Evolutionary conservation across 2,113 vertebrate genomes (phyloP), one percentile per base, ranked within the genome.

Genomic region (Paedocypris sp.): DNA sequence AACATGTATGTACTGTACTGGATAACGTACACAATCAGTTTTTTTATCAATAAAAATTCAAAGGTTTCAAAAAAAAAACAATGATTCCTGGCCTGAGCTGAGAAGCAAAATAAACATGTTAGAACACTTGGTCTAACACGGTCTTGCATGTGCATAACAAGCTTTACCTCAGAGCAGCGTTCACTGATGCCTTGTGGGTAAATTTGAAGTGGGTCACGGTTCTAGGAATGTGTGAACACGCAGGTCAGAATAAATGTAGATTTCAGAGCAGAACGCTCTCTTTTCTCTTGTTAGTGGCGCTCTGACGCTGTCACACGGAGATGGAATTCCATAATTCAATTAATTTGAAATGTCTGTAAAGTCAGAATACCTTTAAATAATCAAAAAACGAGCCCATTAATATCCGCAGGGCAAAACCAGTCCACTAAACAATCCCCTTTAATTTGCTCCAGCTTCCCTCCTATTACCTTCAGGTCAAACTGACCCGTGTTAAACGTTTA

Each of bases 121-220:
- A 12, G 35, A 54, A 36, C 4, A 36, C 2, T 25, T 11, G 25
- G n/a, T 35, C 47, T 52, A 13, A 8, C 15, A 10, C 57, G 42
- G 19, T 2, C 12, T 4, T 43, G 28, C 22, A 53, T 10, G 18
- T n/a, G 31, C 8, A 52, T 28, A 61, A 32, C 57, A 41, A 26
- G 28, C 39, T 67, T 56, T 18, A 42, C 33, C 58, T 56, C 18
- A 25, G 16, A 67, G 43, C 62, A 51, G 25, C 46, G 49, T 67
- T 58, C 38, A 29, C 22, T 60, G 22, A 8, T 29, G 57, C 50
- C 45, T 46, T 41, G 46, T 67, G 59, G 42, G 60, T 38, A 51
- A 62, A 52, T 70, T 32, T 39, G 38, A 71, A 63, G 13, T 63
- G 49, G 47, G 64, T 71, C 68, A 62, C 9, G 8, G 51, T 33